Percentiles rank a stretch among this genome's conserved stretches.
These are phyloP conservation scores for Euleptes europaea DNA, from an alignment of 2,113 vertebrate genomes.

Conservation along the genomic window DNA sequence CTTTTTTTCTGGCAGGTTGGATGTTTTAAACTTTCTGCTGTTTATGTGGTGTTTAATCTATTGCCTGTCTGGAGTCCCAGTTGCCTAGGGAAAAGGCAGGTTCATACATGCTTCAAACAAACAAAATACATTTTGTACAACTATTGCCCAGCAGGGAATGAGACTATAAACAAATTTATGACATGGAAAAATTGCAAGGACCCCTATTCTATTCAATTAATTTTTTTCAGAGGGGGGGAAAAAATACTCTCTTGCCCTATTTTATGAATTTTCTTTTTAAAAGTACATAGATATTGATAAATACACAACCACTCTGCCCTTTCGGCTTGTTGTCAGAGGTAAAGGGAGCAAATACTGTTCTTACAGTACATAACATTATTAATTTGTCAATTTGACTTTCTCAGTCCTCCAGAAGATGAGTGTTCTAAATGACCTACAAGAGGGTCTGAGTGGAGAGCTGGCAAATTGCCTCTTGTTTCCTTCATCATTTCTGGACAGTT, in stretches of 20 bases:
- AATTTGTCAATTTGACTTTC: conserved; percentile 66
- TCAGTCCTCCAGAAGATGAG: conserved; percentile 51
- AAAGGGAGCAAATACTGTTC: conserved; percentile 18
- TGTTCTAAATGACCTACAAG: conserved; percentile 48
- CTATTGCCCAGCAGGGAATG: background rate
- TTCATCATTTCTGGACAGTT: conserved; percentile 46
- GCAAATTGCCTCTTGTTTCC: conserved; percentile 50
- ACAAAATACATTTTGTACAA: background rate
- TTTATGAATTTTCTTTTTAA: background rate
- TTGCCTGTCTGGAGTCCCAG: too few species aligned
- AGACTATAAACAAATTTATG: background rate
- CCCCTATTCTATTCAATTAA: background rate
- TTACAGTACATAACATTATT: conserved; percentile 57
- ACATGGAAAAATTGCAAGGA: background rate
- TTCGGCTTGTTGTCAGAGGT: background rate
- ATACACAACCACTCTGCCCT: background rate
- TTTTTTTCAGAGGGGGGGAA: background rate
- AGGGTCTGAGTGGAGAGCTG: conserved; percentile 53
- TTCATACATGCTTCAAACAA: too few species aligned
- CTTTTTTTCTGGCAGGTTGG: too few species aligned
- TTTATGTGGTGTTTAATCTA: too few species aligned
- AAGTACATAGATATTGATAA: background rate
- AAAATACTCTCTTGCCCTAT: background rate
- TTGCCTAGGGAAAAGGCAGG: too few species aligned
- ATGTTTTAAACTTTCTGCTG: too few species aligned